Evolutionary conservation across 1,140 invertebrate species (phyloP), one percentile per base, ranked within the genome.

Genomic region (Coelopa frigida): DNA sequence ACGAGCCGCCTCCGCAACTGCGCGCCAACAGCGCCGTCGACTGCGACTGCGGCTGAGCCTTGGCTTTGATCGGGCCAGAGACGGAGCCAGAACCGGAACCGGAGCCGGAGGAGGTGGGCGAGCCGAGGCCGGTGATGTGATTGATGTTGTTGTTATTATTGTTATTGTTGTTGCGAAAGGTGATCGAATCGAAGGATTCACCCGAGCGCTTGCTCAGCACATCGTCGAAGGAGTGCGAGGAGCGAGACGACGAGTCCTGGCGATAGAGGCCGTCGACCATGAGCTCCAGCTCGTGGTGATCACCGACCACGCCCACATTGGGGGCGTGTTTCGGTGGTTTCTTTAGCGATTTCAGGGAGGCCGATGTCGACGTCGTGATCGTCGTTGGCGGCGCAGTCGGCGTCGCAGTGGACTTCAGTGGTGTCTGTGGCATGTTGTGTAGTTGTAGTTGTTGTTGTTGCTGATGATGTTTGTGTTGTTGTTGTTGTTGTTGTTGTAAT

Each of bases 171-270:
- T 49, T 37, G 18, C 38, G 39, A 40, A 46, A 53, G 3, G 49
- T 38, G 14, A 55, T 49, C 23, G 61, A 66, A 47, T 64, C 65
- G 11, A 66, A 68, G 11, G 64, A 55, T 36, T 67, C 56, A 32
- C 56, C 33, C 6, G 56, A 54, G 7, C 61, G 58, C 20, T 65
- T 65, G 50, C 58, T 61, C 50, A 66, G 40, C 35, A 59, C 53
- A 46, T 65, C 62, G 26, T 66, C 58, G 33, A 61, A 65, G 15
- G 55, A 43, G 29, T 63, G 59, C 10, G 56, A 59, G 40, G 61
- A 63, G 12, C 58, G 48, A 35, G 62, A 58, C n/a, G 62, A 66
- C 8, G 52, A 51, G 26, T 49, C 59, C 32, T 56, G 54, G 14
- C 58, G 48, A 33, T 68, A 65, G 3, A 61, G 32, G 18, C 56